Evolutionary conservation across 1,140 invertebrate genomes (phyloP).

Genomic region (Sarcophaga peregrina): DNA sequence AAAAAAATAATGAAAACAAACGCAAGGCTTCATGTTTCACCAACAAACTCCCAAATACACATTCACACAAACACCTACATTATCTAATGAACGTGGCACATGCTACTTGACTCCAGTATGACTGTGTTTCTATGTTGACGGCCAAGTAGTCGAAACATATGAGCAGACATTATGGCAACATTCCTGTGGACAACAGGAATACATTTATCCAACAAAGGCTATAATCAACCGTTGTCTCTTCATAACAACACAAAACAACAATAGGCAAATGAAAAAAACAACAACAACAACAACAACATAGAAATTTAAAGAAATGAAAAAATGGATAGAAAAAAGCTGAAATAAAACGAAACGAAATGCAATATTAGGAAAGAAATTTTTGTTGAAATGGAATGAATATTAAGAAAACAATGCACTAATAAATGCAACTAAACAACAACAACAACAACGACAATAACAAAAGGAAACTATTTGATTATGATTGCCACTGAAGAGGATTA

Average conservation of each 20-base stretch:
- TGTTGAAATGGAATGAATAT: constrained; percentile 8
- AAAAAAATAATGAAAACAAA: background rate
- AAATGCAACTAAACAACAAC: constrained; percentile 12
- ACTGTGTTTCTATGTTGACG: background rate
- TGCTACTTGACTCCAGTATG: constrained; percentile 25
- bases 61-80: background rate
- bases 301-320: no score
- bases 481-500: background rate
- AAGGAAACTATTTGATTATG: constrained; percentile 5
- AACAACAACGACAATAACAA: no score
- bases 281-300: background rate
- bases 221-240: background rate
- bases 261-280: constrained; percentile 22
- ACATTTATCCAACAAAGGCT: background rate
- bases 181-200: constrained; percentile 30
- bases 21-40: background rate
- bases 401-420: constrained; percentile 25
- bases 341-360: background rate
- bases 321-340: background rate
- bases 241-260: constrained; percentile 6
- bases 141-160: background rate
- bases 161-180: constrained; percentile 30
- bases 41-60: background rate
- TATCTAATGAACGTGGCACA: constrained; percentile 12
- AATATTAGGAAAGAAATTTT: constrained; percentile 10